Base-by-base conservation (phyloP, 2,888 invertebrate species). In the Psylliodes chrysocephalus region DNA sequence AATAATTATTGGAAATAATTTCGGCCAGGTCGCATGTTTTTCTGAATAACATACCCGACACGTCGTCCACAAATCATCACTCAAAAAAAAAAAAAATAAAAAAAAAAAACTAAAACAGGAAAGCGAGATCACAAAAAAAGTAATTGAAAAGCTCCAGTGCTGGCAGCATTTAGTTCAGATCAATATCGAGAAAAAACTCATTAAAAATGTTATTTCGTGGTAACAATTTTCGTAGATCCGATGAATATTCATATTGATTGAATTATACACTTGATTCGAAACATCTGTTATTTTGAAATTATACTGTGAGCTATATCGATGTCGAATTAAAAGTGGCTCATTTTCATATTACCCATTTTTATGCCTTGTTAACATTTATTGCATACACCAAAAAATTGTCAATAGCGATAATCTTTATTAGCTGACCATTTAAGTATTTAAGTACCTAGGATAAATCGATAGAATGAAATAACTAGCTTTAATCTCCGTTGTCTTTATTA, bases 211-310 rank as follows among this genome's bases (percentile, higher is more conserved):
- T 59, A 42, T 44, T 60, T 62, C 17, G 46, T 18, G 56, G 44
- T 52, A 57, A 62, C 57, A 61, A 64, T 56, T 60, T 51, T 40
- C n/a, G 30, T 15, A 51, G 44, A 46, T 61, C 19, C 28, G 38
- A 64, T 67, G 62, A 67, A 63, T 67, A 67, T 67, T 64, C 67
- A 64, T 62, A 25, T 12, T 12, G 57, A 49, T 61, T 57, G 55
- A 67, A 60, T 63, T 54, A 49, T 22, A 49, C 47, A 61, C 55
- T 61, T 59, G 62, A 64, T 67, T 46, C 46, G 17, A 38, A 61
- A 61, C 54, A 46, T 54, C 46, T 54, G 46, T 33, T 54, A 44
- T 22, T 38, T 30, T 14, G 17, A 54, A 61, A 54, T n/a, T 28
- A 38, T 46, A 35, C 14, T 52, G 22, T 46, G 46, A 22, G 18